These are phyloP conservation scores for Hesperia comma DNA, from an alignment of 2,888 invertebrate genomes.

Conservation along the genomic window DNA sequence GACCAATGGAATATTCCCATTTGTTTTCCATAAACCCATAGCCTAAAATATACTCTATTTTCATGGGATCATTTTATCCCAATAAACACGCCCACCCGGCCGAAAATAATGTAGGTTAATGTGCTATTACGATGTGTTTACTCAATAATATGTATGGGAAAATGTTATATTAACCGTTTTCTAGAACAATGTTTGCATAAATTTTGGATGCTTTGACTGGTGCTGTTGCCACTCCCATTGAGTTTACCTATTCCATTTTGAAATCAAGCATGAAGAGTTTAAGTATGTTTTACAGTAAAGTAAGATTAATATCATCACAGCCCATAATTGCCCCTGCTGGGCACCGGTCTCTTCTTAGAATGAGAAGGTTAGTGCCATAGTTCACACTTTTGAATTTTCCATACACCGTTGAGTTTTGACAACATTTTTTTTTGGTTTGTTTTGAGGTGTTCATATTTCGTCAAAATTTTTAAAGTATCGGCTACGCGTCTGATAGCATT, in stretches of 20 bases:
- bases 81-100: conserved; percentile 4
- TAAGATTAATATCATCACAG: no score
- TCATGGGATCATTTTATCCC: not conserved
- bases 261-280: not conserved
- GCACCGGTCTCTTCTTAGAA: no score
- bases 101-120: conserved; percentile 12
- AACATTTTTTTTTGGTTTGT: no score
- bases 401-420: no score
- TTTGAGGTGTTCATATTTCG: no score
- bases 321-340: no score
- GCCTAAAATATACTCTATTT: conserved; percentile 5
- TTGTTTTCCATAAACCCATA: not conserved
- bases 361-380: no score
- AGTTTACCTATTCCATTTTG: not conserved
- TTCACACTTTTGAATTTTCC: no score
- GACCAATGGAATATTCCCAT: not conserved
- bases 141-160: conserved; percentile 6
- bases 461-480: no score
- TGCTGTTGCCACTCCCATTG: not conserved
- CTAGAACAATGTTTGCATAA: not conserved
- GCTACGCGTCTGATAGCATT: no score
- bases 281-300: not conserved
- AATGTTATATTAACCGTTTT: not conserved
- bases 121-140: conserved; percentile 4
- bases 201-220: not conserved